Base-by-base conservation (phyloP, 2,797 vertebrate genomes). In the Calcarius lapponicus region DNA sequence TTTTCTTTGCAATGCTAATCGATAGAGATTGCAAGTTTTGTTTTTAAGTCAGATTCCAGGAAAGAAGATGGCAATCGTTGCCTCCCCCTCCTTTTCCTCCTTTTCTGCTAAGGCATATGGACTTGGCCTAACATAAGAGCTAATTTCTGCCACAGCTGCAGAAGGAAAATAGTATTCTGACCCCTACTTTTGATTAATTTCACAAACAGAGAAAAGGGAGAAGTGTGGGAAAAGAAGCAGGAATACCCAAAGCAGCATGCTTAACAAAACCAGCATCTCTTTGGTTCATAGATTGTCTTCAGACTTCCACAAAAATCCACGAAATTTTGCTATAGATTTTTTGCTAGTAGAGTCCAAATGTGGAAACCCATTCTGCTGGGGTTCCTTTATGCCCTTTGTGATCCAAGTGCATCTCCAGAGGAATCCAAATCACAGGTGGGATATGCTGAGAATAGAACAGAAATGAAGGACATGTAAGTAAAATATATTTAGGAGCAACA, bases 1-100 rank as follows among this genome's bases (percentile, higher is more conserved):
- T 96, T 80, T 96, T 96, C 94, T 97, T 97, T 96, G 96, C 94
- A 97, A 96, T 96, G 96, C 94, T 96, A 97, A 97, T 96, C 86
- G 92, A 57, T 71, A 91, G 90, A 92, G 95, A 93, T 96, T 95
- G 76, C 0, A 1, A 90, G 80, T 71, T 93, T 88, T 96, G 87
- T 86, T 95, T 94, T 91, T 47, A 90, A 92, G 86, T 67, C 91
- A 80, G 80, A 94, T 97, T 96, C 96, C 96, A 94, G 96, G 95
- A 97, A 97, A 86, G 79, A 95, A 83, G 95, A 96, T 90, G 91
- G 48, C 71, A 94, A 91, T 96, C 91, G 89, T 69, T 48, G 19
- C 60, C 76, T 90, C 42, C 64, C 25, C 87, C 80, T 79, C 6
- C 38, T 93, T 43, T 89, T 58, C 24, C 74, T 69, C 16, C 11